Evolutionary conservation across 2,888 invertebrate genomes (phyloP), one percentile per base, ranked within the genome.

Genomic region (Latheticus oryzae): DNA sequence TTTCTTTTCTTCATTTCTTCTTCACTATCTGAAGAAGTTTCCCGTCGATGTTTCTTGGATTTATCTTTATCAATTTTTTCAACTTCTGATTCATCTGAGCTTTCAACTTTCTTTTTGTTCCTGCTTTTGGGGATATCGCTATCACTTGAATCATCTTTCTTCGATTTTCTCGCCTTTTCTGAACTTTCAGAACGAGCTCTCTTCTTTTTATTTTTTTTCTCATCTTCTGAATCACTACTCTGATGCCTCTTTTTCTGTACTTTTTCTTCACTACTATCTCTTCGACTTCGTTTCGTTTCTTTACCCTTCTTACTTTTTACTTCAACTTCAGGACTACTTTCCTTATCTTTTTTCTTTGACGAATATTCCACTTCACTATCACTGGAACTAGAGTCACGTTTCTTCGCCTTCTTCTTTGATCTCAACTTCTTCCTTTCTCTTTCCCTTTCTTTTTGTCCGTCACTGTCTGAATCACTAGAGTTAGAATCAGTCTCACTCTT

Each of bases 191-290:
- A 76, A n/a, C 76, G 61, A 3, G 63, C 65, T 11, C 74, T 72
- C 52, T 45, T 24, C 48, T 55, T 56, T 28, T 48, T 50, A 1
- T 8, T 13, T 17, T 42, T 48, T 26, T 56, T 56, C n/a, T 56
- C 84, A 12, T 79, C 79, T 42, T 82, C 83, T 0, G 86, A 86
- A 9, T 87, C 87, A 0, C 84, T 82, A 50, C 84, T 81, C 50
- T 85, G 84, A 55, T 80, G 80, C 28, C 78, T 83, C 80, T 70
- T 86, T 82, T 58, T 86, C 80, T 56, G 73, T 66, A 40, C 73
- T 74, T 83, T 83, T 63, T 79, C 84, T 63, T 81, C 83, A 19
- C 76, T 77, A 58, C 77, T 78, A 5, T 80, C 79, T 28, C 84
- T 78, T 66, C 83, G 85, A 5, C 78, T 64, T 74, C 72, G 68